Evolutionary conservation across 2,797 vertebrate species (phyloP).

Genomic region (Tapera naevia): DNA sequence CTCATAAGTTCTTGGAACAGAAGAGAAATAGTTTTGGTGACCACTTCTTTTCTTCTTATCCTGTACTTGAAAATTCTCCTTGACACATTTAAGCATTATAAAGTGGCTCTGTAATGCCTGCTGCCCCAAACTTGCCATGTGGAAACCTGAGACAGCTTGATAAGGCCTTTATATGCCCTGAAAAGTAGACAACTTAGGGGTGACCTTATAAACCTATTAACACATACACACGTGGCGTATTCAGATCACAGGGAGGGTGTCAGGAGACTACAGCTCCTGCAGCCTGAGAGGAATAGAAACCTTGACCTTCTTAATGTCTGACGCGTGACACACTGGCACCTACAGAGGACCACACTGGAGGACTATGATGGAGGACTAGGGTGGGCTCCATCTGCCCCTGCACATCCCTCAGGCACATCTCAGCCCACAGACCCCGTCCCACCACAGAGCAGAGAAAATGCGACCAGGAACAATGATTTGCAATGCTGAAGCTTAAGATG

Average conservation of each 20-base stretch:
- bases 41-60: neutral
- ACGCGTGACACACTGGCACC: neutral
- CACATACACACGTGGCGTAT: neutral
- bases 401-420: neutral
- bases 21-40: neutral
- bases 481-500: neutral
- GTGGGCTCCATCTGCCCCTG: fast-evolving
- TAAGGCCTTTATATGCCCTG: slow-evolving; percentile 21
- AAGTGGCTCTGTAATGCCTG: neutral
- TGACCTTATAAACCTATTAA: slow-evolving; percentile 11
- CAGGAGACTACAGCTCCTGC: neutral
- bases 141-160: neutral
- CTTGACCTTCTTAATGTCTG: neutral
- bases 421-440: fast-evolving
- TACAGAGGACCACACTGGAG: fast-evolving
- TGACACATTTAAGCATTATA: neutral
- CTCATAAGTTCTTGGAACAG: neutral
- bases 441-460: neutral
- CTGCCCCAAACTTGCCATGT: slow-evolving; percentile 2
- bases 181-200: neutral
- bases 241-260: neutral
- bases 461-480: fast-evolving
- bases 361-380: fast-evolving
- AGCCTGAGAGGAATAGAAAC: neutral
- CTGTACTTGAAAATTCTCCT: slow-evolving; percentile 24